Evolutionary conservation across 2,888 invertebrate species (phyloP).

Genomic region (Lamellibrachia columna): DNA sequence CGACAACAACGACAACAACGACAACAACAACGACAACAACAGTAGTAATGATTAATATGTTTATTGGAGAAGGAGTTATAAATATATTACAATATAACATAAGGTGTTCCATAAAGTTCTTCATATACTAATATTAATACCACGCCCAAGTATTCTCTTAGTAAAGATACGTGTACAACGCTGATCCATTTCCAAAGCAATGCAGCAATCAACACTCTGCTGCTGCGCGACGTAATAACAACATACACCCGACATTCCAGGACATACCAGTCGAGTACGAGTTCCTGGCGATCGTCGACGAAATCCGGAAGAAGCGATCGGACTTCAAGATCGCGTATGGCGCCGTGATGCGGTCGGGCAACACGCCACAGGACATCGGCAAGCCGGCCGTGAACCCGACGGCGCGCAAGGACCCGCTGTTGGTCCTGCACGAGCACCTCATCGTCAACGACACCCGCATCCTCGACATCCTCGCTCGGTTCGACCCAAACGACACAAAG

Average conservation of each 20-base stretch:
- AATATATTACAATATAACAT: too few relatives aligned
- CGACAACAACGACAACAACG: too few relatives aligned
- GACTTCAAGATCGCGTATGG: slow-evolving; percentile 54
- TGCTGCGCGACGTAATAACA: neutral
- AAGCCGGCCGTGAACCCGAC: slow-evolving; percentile 58
- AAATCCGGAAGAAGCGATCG: slow-evolving; percentile 51
- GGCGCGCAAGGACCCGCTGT: slow-evolving; percentile 25
- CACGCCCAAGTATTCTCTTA: too few relatives aligned
- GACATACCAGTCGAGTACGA: slow-evolving; percentile 64
- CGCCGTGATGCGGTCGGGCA: slow-evolving; percentile 59
- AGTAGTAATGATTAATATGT: too few relatives aligned
- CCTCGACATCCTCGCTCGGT: slow-evolving; percentile 55
- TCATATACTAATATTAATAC: too few relatives aligned
- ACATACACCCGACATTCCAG: slow-evolving; percentile 41
- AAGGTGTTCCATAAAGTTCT: too few relatives aligned
- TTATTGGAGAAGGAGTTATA: too few relatives aligned
- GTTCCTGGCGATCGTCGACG: slow-evolving; percentile 57
- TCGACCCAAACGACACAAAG: slow-evolving; percentile 51
- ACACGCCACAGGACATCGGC: slow-evolving; percentile 60
- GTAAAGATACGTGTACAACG: neutral
- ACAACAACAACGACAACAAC: too few relatives aligned
- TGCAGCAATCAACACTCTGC: neutral
- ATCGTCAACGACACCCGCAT: slow-evolving; percentile 60
- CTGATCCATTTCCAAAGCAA: neutral
- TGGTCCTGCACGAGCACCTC: slow-evolving; percentile 52